phyloP scores from a whole-genome alignment of 2,888 invertebrate species.

The Tyria jacobaeae region DNA sequence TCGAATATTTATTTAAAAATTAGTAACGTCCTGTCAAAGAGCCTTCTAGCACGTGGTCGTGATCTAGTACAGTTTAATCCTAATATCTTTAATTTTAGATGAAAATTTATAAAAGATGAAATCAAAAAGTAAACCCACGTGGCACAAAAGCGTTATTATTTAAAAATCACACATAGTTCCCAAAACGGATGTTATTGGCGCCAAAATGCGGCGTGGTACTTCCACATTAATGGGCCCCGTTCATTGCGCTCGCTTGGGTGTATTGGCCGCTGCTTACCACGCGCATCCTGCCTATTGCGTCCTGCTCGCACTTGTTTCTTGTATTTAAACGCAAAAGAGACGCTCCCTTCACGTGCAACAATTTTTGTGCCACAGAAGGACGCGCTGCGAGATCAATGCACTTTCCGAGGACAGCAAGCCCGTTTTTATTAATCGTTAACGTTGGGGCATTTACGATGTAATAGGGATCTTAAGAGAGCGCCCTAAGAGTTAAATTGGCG shows the following conservation, averaged over 20 bases:
- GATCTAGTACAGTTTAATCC: background rate
- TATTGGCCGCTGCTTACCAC: slow-evolving; percentile 83
- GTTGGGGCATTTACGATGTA: slow-evolving; percentile 59
- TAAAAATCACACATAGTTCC: slow-evolving; percentile 27
- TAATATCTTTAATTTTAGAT: background rate
- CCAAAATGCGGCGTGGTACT: slow-evolving; percentile 80
- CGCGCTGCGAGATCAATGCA: slow-evolving; percentile 84
- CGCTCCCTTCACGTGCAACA: slow-evolving; percentile 78
- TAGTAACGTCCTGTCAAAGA: too few relatives aligned
- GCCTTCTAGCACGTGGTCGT: background rate
- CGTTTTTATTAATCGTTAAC: slow-evolving; percentile 79
- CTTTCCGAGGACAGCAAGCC: slow-evolving; percentile 84
- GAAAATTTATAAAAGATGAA: background rate
- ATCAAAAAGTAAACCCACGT: slow-evolving; percentile 13
- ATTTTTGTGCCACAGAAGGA: slow-evolving; percentile 85
- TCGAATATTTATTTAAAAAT: too few relatives aligned
- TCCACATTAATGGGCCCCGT: slow-evolving; percentile 80
- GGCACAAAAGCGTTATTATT: slow-evolving; percentile 9
- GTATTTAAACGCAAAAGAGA: slow-evolving; percentile 71
- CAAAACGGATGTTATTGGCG: slow-evolving; percentile 69
- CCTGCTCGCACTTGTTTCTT: slow-evolving; percentile 69
- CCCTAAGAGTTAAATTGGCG: slow-evolving; percentile 69
- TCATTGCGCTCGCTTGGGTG: slow-evolving; percentile 85
- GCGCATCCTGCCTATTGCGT: slow-evolving; percentile 82
- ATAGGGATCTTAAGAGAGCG: slow-evolving; percentile 68